These are phyloP conservation scores for Athalia cordata DNA, from an alignment of 2,888 invertebrate species.

Conservation along the genomic window DNA sequence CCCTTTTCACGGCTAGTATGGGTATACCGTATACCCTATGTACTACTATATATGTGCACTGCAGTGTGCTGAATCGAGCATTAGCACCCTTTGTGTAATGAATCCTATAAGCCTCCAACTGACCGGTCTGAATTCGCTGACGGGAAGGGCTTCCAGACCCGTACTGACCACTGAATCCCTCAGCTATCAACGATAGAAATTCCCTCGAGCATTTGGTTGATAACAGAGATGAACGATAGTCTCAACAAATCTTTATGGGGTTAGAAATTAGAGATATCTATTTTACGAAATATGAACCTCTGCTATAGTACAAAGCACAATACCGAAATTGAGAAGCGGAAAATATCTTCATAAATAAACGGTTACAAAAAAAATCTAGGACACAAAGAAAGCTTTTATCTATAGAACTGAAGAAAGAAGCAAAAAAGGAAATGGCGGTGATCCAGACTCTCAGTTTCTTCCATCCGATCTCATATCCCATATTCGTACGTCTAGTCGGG, in stretches of 20 bases:
- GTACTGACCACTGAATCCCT: constrained; percentile 30
- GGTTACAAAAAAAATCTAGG: not conserved
- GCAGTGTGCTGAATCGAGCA: constrained; percentile 61
- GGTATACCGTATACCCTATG: too few relatives aligned
- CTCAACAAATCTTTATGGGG: not conserved
- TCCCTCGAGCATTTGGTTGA: constrained; percentile 30
- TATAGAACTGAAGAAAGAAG: not conserved
- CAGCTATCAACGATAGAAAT: constrained; percentile 38
- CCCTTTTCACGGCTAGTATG: constrained; percentile 59
- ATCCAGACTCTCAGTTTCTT: not conserved
- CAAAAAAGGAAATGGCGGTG: not conserved
- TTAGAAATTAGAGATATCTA: not conserved
- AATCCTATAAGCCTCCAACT: constrained; percentile 69
- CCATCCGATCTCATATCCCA: not conserved
- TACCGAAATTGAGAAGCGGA: not conserved
- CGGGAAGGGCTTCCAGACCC: constrained; percentile 55
- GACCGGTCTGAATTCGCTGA: constrained; percentile 60
- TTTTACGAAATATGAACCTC: not conserved
- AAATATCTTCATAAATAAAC: not conserved
- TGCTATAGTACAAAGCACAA: not conserved
- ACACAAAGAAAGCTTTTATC: not conserved
- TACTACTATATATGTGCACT: not conserved
- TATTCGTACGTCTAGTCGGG: constrained; percentile 26
- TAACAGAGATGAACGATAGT: constrained; percentile 29
- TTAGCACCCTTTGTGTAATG: constrained; percentile 71